Evolutionary conservation across 1,140 invertebrate genomes (phyloP).

Genomic region (Physella acuta): DNA sequence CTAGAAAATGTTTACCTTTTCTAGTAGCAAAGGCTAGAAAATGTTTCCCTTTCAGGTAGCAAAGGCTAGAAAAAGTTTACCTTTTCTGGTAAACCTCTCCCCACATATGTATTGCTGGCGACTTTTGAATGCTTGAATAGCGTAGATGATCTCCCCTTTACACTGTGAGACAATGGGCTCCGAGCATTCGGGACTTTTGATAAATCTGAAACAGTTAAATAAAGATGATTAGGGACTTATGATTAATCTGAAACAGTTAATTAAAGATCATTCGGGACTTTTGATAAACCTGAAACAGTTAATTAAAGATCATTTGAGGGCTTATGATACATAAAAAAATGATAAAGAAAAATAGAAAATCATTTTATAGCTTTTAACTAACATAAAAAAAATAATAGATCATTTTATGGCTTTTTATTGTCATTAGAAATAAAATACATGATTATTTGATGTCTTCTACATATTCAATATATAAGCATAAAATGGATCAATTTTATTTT

Average conservation of each 20-base stretch:
- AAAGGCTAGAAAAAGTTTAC: conserved; percentile 2
- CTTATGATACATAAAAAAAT: no score
- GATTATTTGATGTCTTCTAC: no score
- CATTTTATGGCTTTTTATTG: no score
- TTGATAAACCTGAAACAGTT: conserved; percentile 15
- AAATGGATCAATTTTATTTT: no score
- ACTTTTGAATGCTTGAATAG: conserved; percentile 23
- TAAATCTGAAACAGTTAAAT: conserved; percentile 10
- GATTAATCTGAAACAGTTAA: no score
- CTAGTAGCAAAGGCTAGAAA: background rate
- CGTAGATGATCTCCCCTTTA: conserved; percentile 31
- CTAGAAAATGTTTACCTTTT: background rate
- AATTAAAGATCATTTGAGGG: background rate
- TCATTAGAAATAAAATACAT: no score
- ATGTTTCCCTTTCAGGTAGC: background rate
- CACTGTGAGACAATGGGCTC: conserved; percentile 25
- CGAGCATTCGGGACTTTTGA: conserved; percentile 21
- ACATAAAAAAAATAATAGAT: no score
- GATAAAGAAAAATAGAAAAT: no score
- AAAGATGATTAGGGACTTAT: background rate
- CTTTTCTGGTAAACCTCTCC: conserved; percentile 26
- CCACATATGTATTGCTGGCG: conserved; percentile 31
- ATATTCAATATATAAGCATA: no score
- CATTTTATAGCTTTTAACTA: no score
- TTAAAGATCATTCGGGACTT: conserved; percentile 22